Conservation (phyloP, 2,797 vertebrate species). For the Knipowitschia caucasica region DNA sequence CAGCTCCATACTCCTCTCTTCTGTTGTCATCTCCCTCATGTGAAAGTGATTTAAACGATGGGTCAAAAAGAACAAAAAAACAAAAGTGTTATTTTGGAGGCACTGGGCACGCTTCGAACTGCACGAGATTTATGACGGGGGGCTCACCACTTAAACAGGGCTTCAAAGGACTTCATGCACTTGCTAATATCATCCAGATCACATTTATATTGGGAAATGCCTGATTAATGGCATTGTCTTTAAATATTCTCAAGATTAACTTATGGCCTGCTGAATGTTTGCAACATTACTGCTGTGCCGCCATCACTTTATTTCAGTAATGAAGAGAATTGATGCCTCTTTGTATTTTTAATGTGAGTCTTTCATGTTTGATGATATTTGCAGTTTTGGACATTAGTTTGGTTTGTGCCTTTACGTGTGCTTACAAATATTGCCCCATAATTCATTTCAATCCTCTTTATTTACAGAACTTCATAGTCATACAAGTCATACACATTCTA, state of each 20-base stretch:
- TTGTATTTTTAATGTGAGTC: too few relatives aligned
- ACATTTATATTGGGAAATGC: neutral
- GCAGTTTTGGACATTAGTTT: too few relatives aligned
- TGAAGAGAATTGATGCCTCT: too few relatives aligned
- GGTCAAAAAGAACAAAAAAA: constrained; percentile 61
- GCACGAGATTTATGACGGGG: constrained; percentile 60
- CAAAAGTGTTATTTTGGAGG: constrained; percentile 64
- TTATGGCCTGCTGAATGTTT: neutral
- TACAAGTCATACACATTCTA: too few relatives aligned
- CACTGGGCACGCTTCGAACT: constrained; percentile 55
- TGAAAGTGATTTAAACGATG: constrained; percentile 72
- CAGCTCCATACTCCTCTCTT: constrained; percentile 38
- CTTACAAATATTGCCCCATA: too few relatives aligned
- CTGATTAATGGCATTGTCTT: neutral
- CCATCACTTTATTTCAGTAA: too few relatives aligned
- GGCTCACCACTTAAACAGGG: constrained; percentile 54
- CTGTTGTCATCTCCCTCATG: constrained; percentile 62
- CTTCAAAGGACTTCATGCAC: constrained; percentile 47
- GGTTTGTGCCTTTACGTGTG: too few relatives aligned
- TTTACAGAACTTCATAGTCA: too few relatives aligned
- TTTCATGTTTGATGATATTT: too few relatives aligned
- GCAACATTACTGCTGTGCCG: too few relatives aligned
- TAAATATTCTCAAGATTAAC: neutral
- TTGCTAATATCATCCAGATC: constrained; percentile 26
- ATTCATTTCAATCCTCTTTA: too few relatives aligned